Conservation (phyloP, 2,113 vertebrate species). For the Austrofundulus limnaeus region DNA sequence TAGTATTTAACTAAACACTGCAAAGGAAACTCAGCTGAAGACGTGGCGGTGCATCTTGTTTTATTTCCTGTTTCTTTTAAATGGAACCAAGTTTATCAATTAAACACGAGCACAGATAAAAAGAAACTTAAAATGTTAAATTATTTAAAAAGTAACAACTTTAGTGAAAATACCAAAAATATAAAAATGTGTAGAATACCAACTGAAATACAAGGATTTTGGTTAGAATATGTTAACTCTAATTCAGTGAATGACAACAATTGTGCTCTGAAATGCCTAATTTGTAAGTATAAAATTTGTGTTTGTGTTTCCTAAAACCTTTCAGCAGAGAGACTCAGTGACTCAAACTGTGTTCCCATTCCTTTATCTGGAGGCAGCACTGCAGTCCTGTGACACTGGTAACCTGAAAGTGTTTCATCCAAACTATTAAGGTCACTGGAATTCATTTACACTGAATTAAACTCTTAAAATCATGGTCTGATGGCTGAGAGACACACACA, state of each 20-base stretch:
- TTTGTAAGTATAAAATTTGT: background rate
- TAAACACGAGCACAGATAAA: too few relatives aligned
- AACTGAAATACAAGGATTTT: background rate
- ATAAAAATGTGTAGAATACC: too few relatives aligned
- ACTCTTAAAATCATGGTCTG: constrained; percentile 50
- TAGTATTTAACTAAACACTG: too few relatives aligned
- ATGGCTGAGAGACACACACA: constrained; percentile 22
- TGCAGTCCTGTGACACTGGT: constrained; percentile 43
- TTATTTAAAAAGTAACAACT: too few relatives aligned
- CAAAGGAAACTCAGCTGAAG: too few relatives aligned
- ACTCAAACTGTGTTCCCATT: constrained; percentile 42
- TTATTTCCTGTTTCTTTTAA: too few relatives aligned
- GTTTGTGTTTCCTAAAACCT: constrained; percentile 19
- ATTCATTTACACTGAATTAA: constrained; percentile 58
- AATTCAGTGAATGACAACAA: constrained; percentile 2
- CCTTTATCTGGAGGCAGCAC: constrained; percentile 27
- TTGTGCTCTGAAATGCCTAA: constrained; percentile 7
- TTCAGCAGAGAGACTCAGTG: constrained; percentile 21
- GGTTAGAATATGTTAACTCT: too few relatives aligned
- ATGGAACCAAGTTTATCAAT: too few relatives aligned
- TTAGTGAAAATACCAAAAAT: too few relatives aligned
- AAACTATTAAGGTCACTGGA: constrained; percentile 57
- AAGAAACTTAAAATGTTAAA: too few relatives aligned
- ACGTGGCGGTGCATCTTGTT: too few relatives aligned
- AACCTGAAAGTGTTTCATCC: constrained; percentile 68